These are phyloP conservation scores for Cyprinella venusta DNA, from an alignment of 2,797 vertebrate genomes.

Conservation along the genomic window DNA sequence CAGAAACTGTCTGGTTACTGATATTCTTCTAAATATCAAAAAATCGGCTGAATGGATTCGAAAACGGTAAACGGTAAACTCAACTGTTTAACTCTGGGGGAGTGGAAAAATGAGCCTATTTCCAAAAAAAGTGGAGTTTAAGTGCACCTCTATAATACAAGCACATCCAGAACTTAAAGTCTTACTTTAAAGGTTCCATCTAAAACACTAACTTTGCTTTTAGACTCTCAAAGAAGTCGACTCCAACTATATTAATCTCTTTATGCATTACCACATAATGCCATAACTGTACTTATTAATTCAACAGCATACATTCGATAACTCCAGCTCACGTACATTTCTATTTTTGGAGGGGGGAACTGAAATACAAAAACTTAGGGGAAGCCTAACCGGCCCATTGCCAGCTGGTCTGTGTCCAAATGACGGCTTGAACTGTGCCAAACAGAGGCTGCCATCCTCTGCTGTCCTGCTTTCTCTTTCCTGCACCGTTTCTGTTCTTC, in stretches of 20 bases:
- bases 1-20: too few relatives aligned
- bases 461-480: slow-evolving; percentile 37
- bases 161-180: too few relatives aligned
- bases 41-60: too few relatives aligned
- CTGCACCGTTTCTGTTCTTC: slow-evolving; percentile 23
- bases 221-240: not conserved
- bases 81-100: too few relatives aligned
- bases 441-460: slow-evolving; percentile 66
- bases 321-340: slow-evolving; percentile 39
- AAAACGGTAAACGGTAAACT: too few relatives aligned
- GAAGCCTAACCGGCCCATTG: slow-evolving; percentile 58
- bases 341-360: slow-evolving; percentile 7
- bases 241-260: slow-evolving; percentile 31
- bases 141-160: not conserved
- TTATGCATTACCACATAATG: slow-evolving; percentile 32
- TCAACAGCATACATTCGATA: slow-evolving; percentile 27
- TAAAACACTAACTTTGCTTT: not conserved
- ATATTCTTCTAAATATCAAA: too few relatives aligned
- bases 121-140: too few relatives aligned
- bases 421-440: slow-evolving; percentile 69
- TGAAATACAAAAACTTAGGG: slow-evolving; percentile 41
- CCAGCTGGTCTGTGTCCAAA: slow-evolving; percentile 72
- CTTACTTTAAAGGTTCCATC: too few relatives aligned
- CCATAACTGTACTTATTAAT: slow-evolving; percentile 45
- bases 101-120: too few relatives aligned